Evolutionary conservation across 2,888 invertebrate genomes (phyloP).

Genomic region (Patella depressa): DNA sequence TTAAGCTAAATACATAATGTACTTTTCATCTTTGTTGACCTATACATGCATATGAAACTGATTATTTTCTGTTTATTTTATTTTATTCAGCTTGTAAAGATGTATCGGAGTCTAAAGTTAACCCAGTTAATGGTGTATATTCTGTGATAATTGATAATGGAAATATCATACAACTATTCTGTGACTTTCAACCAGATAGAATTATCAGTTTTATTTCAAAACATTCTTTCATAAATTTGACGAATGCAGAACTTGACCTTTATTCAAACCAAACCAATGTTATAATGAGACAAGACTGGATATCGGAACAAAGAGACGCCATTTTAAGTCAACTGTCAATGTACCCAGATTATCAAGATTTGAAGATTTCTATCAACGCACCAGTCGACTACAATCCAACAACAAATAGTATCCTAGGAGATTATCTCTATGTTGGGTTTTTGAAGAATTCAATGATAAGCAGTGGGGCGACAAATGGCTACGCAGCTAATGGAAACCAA

Average conservation of each 20-base stretch:
- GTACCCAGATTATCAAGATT: neutral
- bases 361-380: constrained; percentile 9
- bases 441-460: neutral
- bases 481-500: neutral
- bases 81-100: neutral
- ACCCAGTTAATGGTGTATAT: neutral
- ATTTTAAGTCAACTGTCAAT: constrained; percentile 5
- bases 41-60: too few species aligned
- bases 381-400: neutral
- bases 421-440: constrained; percentile 6
- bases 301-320: neutral
- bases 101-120: neutral
- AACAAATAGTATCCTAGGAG: neutral
- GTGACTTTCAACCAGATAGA: neutral
- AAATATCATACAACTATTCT: neutral
- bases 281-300: neutral
- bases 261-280: neutral
- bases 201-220: neutral
- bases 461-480: neutral
- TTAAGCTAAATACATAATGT: too few species aligned
- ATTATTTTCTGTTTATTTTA: neutral
- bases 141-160: too few species aligned
- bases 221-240: too few species aligned
- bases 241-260: neutral
- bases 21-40: too few species aligned